phyloP scores from a whole-genome alignment of 2,113 vertebrate genomes.

The Antidorcas marsupialis region DNA sequence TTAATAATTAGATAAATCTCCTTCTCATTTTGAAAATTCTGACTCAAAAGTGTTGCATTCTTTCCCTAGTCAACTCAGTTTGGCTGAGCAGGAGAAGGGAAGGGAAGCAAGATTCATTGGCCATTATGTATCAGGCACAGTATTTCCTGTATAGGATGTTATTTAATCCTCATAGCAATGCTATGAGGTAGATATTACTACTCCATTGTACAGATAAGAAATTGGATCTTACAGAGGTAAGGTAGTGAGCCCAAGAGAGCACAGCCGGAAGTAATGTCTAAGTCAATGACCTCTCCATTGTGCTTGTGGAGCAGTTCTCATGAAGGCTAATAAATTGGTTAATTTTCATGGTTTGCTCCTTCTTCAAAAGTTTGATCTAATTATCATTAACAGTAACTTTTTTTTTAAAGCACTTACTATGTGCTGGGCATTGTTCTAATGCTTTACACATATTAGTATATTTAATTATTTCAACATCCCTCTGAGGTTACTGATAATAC shows the following conservation, averaged over 20 bases:
- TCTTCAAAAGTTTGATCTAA: slow-evolving; percentile 9
- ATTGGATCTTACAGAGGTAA: not conserved
- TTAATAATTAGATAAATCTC: not conserved
- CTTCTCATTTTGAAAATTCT: not conserved
- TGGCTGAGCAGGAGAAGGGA: not conserved
- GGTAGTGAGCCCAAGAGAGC: not conserved
- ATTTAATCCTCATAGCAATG: not conserved
- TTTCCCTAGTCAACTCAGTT: not conserved
- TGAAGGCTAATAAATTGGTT: not conserved
- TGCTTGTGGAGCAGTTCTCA: not conserved
- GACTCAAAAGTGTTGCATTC: not conserved
- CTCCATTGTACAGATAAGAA: not conserved
- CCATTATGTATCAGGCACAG: not conserved
- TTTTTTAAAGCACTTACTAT: not conserved
- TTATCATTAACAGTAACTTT: not conserved
- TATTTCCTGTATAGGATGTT: not conserved
- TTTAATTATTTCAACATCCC: not conserved
- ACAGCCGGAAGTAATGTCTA: not conserved
- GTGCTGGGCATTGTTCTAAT: not conserved
- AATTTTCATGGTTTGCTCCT: not conserved
- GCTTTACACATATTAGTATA: not conserved
- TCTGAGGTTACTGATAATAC: not conserved
- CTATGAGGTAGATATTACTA: not conserved
- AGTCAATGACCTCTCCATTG: not conserved
- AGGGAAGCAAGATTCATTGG: not conserved